These are phyloP conservation scores for Melanocharis versteri DNA, from an alignment of 2,113 vertebrate genomes.

Conservation along the genomic window DNA sequence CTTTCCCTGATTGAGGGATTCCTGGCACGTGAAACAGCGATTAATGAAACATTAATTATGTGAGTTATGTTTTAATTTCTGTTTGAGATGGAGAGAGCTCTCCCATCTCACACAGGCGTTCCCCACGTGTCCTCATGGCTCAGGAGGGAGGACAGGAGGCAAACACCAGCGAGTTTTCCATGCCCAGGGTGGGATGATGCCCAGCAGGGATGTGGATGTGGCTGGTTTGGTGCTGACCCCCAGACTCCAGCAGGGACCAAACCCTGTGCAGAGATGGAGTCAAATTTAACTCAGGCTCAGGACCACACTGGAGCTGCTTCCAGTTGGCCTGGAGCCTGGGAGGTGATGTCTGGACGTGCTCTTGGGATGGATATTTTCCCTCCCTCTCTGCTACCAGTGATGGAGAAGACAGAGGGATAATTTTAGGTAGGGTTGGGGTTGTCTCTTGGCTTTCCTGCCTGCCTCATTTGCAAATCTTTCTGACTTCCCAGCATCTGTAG, in stretches of 20 bases:
- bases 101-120: background rate
- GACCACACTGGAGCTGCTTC: background rate
- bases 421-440: background rate
- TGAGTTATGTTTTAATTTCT: background rate
- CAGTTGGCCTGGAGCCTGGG: conserved; percentile 2
- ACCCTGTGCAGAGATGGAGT: background rate
- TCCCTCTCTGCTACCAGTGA: background rate
- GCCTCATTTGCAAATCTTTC: background rate
- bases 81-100: background rate
- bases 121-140: background rate
- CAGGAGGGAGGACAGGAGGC: background rate
- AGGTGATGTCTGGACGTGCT: background rate
- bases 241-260: background rate
- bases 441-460: background rate
- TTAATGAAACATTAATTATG: background rate
- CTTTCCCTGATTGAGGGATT: background rate
- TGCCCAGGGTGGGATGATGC: background rate
- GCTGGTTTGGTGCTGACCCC: background rate
- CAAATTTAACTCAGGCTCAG: background rate
- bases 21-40: background rate
- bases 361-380: background rate
- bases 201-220: background rate
- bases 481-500: background rate
- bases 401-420: background rate
- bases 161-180: accelerated